Evolutionary conservation across 2,888 invertebrate species (phyloP).

Genomic region (Teinopalpus imperialis): DNA sequence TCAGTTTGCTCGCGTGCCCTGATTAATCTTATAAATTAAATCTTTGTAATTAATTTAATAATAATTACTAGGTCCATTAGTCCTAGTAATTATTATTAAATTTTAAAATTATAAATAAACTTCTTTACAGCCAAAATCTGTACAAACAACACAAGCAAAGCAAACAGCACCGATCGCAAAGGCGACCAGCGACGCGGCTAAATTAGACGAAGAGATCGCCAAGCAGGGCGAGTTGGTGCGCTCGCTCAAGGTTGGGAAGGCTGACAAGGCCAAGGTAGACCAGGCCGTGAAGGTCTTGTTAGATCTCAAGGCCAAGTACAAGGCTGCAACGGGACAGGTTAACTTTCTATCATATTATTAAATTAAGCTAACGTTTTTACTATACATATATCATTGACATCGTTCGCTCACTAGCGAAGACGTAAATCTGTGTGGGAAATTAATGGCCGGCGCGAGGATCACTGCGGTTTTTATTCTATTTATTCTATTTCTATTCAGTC

Average conservation of each 20-base stretch:
- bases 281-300: slow-evolving; percentile 81
- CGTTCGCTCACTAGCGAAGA: no score
- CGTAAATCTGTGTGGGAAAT: no score
- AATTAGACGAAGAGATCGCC: slow-evolving; percentile 64
- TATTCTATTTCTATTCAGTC: no score
- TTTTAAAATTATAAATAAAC: neutral
- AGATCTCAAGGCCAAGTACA: slow-evolving; percentile 88
- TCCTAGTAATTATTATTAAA: no score
- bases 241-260: slow-evolving; percentile 84
- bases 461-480: no score
- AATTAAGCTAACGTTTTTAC: no score
- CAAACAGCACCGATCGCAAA: slow-evolving; percentile 34
- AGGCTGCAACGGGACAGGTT: slow-evolving; percentile 68
- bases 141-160: slow-evolving; percentile 41
- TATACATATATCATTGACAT: neutral
- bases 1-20: no score
- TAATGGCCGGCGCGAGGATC: no score
- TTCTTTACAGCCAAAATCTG: slow-evolving; percentile 54
- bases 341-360: slow-evolving; percentile 15
- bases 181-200: slow-evolving; percentile 37
- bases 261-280: slow-evolving; percentile 61
- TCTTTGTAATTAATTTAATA: no score
- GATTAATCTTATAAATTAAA: no score
- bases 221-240: slow-evolving; percentile 86
- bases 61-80: no score